These are phyloP conservation scores for Drosophila navojoa DNA, from an alignment of 1,140 invertebrate species.

Conservation along the genomic window DNA sequence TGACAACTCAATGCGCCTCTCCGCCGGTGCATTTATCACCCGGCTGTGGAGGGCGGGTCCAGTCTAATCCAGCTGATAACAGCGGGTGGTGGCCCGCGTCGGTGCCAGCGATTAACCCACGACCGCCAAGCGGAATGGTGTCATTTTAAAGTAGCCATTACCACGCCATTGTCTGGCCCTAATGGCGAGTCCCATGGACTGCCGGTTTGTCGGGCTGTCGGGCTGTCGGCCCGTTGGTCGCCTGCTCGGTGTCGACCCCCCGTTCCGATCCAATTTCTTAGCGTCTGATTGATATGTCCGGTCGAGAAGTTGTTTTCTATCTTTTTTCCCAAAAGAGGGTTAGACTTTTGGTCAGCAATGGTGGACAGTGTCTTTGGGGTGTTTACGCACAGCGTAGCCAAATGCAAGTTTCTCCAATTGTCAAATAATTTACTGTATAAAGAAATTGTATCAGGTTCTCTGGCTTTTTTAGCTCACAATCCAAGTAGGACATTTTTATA, in stretches of 20 bases:
- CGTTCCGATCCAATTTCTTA: slow-evolving; percentile 61
- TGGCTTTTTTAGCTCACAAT: no score
- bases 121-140: slow-evolving; percentile 44
- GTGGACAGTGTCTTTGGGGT: slow-evolving; percentile 1
- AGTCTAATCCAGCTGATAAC: slow-evolving; percentile 54
- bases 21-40: slow-evolving; percentile 65
- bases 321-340: slow-evolving; percentile 25
- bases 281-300: slow-evolving; percentile 67
- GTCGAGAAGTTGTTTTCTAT: slow-evolving; percentile 5
- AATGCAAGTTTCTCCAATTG: background rate
- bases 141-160: slow-evolving; percentile 82
- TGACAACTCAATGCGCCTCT: slow-evolving; percentile 69
- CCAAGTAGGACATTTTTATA: no score
- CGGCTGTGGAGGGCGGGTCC: slow-evolving; percentile 11
- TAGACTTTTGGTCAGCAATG: slow-evolving; percentile 3
- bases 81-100: slow-evolving; percentile 62
- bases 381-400: background rate
- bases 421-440: background rate
- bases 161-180: slow-evolving; percentile 74
- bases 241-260: background rate
- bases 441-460: no score
- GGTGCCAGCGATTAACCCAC: slow-evolving; percentile 46
- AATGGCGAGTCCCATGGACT: slow-evolving; percentile 54
- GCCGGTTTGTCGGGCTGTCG: background rate
- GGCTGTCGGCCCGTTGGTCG: background rate